These are phyloP conservation scores for Pseudochaenichthys georgianus DNA, from an alignment of 2,797 vertebrate species.

Conservation along the genomic window DNA sequence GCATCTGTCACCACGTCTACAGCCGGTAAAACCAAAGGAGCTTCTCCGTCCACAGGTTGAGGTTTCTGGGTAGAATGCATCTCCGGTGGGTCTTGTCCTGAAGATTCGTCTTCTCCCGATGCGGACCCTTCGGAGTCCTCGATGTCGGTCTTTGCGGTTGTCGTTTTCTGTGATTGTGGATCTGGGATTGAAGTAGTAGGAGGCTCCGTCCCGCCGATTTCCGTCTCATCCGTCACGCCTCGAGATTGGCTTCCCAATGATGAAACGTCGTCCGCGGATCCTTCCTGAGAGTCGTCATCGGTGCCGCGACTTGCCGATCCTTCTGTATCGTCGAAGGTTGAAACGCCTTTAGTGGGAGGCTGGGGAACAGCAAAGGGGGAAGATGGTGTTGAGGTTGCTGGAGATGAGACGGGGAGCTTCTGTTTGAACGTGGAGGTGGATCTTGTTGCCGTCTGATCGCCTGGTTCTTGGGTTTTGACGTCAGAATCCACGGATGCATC, in stretches of 20 bases:
- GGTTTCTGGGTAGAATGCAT: too few relatives aligned
- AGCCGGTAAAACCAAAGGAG: not conserved
- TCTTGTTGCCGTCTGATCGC: conserved; percentile 4
- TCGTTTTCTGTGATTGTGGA: not conserved
- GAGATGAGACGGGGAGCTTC: not conserved
- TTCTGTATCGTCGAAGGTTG: conserved; percentile 36
- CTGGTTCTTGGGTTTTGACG: conserved; percentile 20
- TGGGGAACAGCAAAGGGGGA: not conserved
- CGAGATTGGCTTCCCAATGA: not conserved
- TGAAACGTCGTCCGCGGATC: conserved; percentile 66
- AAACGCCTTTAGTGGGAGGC: not conserved
- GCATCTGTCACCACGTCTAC: conserved; percentile 11
- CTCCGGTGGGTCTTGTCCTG: conserved; percentile 68
- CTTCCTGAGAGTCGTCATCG: conserved; percentile 67
- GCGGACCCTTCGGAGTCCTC: conserved; percentile 73
- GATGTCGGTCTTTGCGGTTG: conserved; percentile 1
- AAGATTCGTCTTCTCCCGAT: conserved; percentile 67
- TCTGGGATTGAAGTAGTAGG: conserved; percentile 47
- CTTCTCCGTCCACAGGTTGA: too few relatives aligned
- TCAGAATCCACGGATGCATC: too few relatives aligned
- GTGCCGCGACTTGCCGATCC: conserved; percentile 35
- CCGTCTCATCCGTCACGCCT: conserved; percentile 73
- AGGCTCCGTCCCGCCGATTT: conserved; percentile 71
- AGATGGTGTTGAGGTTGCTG: conserved; percentile 5
- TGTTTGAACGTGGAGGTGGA: conserved; percentile 5